phyloP scores from a whole-genome alignment of 2,888 invertebrate species.

The Sceliomorpha sp. region DNA sequence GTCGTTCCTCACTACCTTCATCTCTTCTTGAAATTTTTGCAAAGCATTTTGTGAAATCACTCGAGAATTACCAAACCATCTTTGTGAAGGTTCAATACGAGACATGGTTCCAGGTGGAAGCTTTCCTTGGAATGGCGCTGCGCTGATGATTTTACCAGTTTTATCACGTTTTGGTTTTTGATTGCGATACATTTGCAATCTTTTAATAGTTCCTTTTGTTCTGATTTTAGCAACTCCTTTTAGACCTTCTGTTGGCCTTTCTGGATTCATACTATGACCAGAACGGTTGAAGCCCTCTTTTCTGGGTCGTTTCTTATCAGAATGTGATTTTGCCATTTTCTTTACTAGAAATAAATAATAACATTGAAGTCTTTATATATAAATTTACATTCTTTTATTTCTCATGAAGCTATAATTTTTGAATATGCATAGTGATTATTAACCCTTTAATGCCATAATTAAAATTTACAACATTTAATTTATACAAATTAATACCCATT shows the following conservation, averaged over 20 bases:
- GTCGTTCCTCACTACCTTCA: constrained; percentile 96
- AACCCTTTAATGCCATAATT: too few relatives aligned
- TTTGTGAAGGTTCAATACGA: constrained; percentile 97
- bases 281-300: constrained; percentile 92
- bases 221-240: constrained; percentile 92
- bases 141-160: constrained; percentile 92
- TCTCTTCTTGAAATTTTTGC: constrained; percentile 95
- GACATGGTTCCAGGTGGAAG: constrained; percentile 94
- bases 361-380: too few relatives aligned
- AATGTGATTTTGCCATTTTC: constrained; percentile 90
- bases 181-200: constrained; percentile 98
- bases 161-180: constrained; percentile 96
- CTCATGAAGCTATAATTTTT: too few relatives aligned
- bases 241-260: constrained; percentile 88
- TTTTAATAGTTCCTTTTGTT: constrained; percentile 95
- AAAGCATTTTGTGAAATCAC: constrained; percentile 95
- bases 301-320: constrained; percentile 87
- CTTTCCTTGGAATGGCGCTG: constrained; percentile 97
- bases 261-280: constrained; percentile 97
- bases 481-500: too few relatives aligned
- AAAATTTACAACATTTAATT: too few relatives aligned
- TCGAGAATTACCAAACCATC: constrained; percentile 99
- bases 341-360: too few relatives aligned
- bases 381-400: too few relatives aligned
- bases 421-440: too few relatives aligned